phyloP scores from a whole-genome alignment of 92 coral and sea anemone genomes.

The Epizoanthus fatuus region DNA sequence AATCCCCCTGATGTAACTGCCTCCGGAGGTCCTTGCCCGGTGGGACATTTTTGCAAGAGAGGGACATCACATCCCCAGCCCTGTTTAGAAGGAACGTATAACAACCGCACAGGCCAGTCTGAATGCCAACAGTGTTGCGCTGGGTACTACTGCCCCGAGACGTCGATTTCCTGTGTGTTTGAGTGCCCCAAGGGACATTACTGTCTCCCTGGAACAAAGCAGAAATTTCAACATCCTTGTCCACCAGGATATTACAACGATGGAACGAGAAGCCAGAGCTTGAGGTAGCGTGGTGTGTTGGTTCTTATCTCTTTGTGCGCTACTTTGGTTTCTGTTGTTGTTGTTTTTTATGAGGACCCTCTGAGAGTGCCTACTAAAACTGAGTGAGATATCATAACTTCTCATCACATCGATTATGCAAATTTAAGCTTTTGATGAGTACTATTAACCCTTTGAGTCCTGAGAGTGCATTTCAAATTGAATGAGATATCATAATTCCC shows the following conservation, averaged over 20 bases:
- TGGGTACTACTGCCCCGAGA: slow-evolving; percentile 92
- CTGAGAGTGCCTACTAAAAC: too few species aligned
- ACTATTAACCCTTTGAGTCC: too few species aligned
- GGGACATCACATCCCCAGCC: slow-evolving; percentile 95
- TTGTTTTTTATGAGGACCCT: too few species aligned
- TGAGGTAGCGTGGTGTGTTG: slow-evolving; percentile 60
- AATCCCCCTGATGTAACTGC: slow-evolving; percentile 89
- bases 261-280: slow-evolving; percentile 75
- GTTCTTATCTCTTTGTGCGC: too few species aligned
- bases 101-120: slow-evolving; percentile 96
- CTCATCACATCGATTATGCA: too few species aligned
- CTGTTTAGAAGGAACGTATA: slow-evolving; percentile 91
- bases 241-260: slow-evolving; percentile 93
- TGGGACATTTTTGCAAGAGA: slow-evolving; percentile 89
- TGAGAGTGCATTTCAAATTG: too few species aligned
- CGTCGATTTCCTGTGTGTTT: slow-evolving; percentile 81
- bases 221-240: slow-evolving; percentile 84
- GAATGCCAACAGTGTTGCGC: slow-evolving; percentile 87
- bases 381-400: too few species aligned
- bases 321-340: too few species aligned
- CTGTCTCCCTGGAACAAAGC: slow-evolving; percentile 88
- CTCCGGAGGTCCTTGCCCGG: slow-evolving; percentile 99
- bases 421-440: too few species aligned
- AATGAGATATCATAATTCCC: too few species aligned
- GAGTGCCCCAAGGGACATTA: slow-evolving; percentile 95